phyloP scores from a whole-genome alignment of 2,888 invertebrate genomes.

The Ephialtes manifestator region DNA sequence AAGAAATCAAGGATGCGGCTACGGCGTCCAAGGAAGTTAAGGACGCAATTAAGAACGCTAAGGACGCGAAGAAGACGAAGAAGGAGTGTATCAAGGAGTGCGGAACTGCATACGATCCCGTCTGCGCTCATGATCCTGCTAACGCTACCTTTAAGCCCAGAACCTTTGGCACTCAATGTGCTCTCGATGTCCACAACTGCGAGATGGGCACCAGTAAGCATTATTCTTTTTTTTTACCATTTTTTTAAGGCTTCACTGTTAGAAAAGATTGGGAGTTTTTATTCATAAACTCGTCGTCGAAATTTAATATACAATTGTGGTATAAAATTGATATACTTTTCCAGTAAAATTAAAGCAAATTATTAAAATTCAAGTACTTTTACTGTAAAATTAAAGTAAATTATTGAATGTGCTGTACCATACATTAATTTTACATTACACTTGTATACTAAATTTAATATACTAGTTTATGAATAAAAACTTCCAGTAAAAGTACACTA shows the following conservation, averaged over 20 bases:
- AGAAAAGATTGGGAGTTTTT: too few species aligned
- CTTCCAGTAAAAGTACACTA: too few species aligned
- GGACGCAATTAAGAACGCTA: constrained; percentile 86
- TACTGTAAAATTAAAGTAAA: too few species aligned
- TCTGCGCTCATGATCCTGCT: constrained; percentile 89
- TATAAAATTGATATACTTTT: too few species aligned
- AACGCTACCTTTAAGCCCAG: constrained; percentile 86
- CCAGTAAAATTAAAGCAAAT: too few species aligned
- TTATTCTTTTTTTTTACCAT: neutral
- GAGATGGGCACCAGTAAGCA: constrained; percentile 89
- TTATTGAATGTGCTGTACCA: too few species aligned
- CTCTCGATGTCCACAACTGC: constrained; percentile 89
- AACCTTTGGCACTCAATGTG: constrained; percentile 89
- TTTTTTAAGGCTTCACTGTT: neutral
- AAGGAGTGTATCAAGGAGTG: constrained; percentile 87
- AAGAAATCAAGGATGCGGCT: constrained; percentile 74
- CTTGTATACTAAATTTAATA: too few species aligned
- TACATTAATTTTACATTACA: too few species aligned
- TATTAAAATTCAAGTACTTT: too few species aligned
- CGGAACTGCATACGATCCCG: constrained; percentile 87
- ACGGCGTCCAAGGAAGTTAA: constrained; percentile 81
- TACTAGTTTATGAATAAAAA: too few species aligned
- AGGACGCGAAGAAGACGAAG: constrained; percentile 89
- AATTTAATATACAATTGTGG: too few species aligned
- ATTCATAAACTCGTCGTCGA: too few species aligned